phyloP scores from a whole-genome alignment of 2,797 vertebrate species.

The Clarias platycephalus region DNA sequence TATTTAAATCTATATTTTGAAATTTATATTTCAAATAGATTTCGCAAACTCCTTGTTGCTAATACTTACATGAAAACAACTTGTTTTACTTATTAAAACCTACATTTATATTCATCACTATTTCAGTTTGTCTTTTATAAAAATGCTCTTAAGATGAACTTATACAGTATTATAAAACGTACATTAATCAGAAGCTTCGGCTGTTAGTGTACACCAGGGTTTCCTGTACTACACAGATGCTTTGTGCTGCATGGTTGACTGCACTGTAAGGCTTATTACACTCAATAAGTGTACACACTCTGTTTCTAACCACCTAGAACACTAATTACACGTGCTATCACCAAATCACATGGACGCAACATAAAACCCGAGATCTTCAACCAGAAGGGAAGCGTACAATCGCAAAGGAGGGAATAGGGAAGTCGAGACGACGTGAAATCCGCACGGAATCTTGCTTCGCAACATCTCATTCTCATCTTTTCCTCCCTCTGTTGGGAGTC shows the following conservation, averaged over 20 bases:
- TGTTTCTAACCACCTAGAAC: constrained; percentile 56
- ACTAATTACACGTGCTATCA: constrained; percentile 57
- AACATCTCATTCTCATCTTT: constrained; percentile 30
- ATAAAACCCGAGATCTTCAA: constrained; percentile 22
- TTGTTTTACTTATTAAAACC: background rate
- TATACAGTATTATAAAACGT: background rate
- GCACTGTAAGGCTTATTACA: constrained; percentile 48
- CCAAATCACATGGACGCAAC: constrained; percentile 34
- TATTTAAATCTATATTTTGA: too few species aligned
- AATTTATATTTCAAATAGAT: background rate
- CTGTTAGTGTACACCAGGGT: background rate
- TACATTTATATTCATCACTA: too few species aligned
- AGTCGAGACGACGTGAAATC: background rate
- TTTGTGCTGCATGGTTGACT: constrained; percentile 33
- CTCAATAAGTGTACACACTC: constrained; percentile 56
- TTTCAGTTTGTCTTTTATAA: background rate
- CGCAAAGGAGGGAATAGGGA: too few species aligned
- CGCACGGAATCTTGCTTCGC: constrained; percentile 3
- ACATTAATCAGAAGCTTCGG: background rate
- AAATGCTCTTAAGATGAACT: background rate
- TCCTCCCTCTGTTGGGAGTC: constrained; percentile 40
- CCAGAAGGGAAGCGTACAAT: background rate
- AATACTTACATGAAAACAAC: background rate
- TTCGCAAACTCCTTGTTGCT: background rate
- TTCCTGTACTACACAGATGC: background rate